These are phyloP conservation scores for Heliconius erato DNA, from an alignment of 2,888 invertebrate species.

Conservation along the genomic window DNA sequence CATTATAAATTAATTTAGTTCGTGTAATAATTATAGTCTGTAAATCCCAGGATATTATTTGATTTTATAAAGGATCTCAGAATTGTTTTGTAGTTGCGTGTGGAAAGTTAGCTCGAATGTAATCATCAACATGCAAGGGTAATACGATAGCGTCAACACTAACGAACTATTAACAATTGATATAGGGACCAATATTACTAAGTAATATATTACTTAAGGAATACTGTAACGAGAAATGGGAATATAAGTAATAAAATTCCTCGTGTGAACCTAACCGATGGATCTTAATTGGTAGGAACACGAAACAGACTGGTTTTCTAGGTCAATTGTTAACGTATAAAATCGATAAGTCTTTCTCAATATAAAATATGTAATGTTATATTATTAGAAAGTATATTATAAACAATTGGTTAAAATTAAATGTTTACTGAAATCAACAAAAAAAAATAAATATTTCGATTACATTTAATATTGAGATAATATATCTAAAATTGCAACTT, in stretches of 20 bases:
- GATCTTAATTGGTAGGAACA: background rate
- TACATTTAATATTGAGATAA: background rate
- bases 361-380: background rate
- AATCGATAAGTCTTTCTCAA: background rate
- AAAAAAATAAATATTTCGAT: background rate
- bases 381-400: background rate
- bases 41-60: background rate
- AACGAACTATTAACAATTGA: conserved; percentile 3
- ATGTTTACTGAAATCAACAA: background rate
- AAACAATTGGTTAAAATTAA: no score
- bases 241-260: background rate
- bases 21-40: no score
- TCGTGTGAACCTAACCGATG: background rate
- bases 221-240: background rate
- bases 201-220: background rate
- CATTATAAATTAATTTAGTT: background rate
- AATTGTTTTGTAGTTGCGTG: conserved; percentile 34
- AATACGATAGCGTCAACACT: conserved; percentile 11
- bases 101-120: conserved; percentile 19
- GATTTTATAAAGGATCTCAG: conserved; percentile 9
- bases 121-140: conserved; percentile 30
- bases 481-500: no score
- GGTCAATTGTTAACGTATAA: background rate
- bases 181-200: background rate
- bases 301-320: conserved; percentile 4